These are phyloP conservation scores for Kradibia gibbosae DNA, from an alignment of 1,140 invertebrate genomes.

Conservation along the genomic window DNA sequence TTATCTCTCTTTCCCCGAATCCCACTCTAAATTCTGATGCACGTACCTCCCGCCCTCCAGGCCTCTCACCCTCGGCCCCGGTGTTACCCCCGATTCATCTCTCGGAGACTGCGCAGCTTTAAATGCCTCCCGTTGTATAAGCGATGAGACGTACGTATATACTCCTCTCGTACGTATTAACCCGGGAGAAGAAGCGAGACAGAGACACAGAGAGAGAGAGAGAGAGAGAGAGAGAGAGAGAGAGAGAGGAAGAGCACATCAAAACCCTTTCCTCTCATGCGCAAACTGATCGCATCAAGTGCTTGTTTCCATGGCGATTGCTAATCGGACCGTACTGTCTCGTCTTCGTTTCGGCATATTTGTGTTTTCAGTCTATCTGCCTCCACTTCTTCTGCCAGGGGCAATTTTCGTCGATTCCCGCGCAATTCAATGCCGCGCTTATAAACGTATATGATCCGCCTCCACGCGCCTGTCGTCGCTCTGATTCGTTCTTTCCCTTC, in stretches of 20 bases:
- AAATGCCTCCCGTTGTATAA: slow-evolving; percentile 46
- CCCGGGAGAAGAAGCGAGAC: not conserved
- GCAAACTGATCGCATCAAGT: slow-evolving; percentile 74
- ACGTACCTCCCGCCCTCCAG: slow-evolving; percentile 23
- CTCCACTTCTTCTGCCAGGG: slow-evolving; percentile 57
- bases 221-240: slow-evolving; percentile 22
- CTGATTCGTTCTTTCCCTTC: slow-evolving; percentile 13
- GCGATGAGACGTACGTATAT: slow-evolving; percentile 54
- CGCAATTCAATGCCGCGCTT: not conserved
- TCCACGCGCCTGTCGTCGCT: slow-evolving; percentile 26
- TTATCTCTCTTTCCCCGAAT: slow-evolving; percentile 50
- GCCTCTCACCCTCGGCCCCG: slow-evolving; percentile 11
- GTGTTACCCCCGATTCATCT: slow-evolving; percentile 27
- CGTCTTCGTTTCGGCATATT: slow-evolving; percentile 47
- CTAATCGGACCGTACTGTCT: slow-evolving; percentile 72
- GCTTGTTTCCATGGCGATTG: slow-evolving; percentile 77
- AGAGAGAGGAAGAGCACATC: slow-evolving; percentile 38
- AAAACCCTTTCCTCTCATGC: slow-evolving; percentile 67
- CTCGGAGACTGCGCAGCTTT: slow-evolving; percentile 29
- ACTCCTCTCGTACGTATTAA: slow-evolving; percentile 46
- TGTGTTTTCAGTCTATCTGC: slow-evolving; percentile 26
- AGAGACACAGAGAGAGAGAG: slow-evolving; percentile 17
- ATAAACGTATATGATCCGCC: slow-evolving; percentile 17
- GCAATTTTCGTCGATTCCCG: slow-evolving; percentile 10
- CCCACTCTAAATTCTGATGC: slow-evolving; percentile 49